A percentile compares a stretch with the other conserved stretches of the same genome.
Evolutionary conservation across 2,113 vertebrate genomes (phyloP).

Genomic region (Sceloporus tristichus): DNA sequence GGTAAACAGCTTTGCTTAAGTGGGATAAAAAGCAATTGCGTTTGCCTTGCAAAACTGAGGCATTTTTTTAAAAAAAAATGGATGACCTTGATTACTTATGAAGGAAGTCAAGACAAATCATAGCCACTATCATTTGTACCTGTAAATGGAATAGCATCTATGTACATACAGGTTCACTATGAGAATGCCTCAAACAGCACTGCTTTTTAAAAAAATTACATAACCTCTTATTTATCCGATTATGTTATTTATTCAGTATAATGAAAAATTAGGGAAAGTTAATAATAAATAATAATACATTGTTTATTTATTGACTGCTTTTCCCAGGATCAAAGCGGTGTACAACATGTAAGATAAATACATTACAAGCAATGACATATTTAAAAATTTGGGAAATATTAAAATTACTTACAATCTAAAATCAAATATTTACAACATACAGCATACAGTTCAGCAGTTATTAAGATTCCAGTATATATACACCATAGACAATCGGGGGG

Average conservation of each 20-base stretch:
- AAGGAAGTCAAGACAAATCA: conserved; percentile 2
- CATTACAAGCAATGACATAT: no score
- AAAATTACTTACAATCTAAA: no score
- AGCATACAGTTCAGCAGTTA: no score
- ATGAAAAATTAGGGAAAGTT: background rate
- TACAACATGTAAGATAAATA: no score
- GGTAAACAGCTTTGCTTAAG: background rate
- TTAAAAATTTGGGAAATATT: no score
- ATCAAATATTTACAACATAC: no score
- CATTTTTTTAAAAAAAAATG: background rate
- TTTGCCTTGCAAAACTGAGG: conserved; percentile 1
- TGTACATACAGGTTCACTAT: background rate
- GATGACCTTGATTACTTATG: background rate
- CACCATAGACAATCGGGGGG: no score
- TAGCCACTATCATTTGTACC: background rate
- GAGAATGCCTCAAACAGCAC: background rate
- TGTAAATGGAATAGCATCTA: background rate
- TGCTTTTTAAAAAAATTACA: background rate
- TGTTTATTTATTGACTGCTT: no score
- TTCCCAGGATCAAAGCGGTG: no score
- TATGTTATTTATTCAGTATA: background rate
- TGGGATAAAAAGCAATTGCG: background rate
- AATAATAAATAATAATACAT: background rate
- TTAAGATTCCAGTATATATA: no score
- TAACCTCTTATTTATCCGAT: background rate